A percentile compares a stretch with the other conserved stretches of the same genome.
These are phyloP conservation scores for Icerya purchasi DNA, from an alignment of 2,888 invertebrate species.

Conservation along the genomic window DNA sequence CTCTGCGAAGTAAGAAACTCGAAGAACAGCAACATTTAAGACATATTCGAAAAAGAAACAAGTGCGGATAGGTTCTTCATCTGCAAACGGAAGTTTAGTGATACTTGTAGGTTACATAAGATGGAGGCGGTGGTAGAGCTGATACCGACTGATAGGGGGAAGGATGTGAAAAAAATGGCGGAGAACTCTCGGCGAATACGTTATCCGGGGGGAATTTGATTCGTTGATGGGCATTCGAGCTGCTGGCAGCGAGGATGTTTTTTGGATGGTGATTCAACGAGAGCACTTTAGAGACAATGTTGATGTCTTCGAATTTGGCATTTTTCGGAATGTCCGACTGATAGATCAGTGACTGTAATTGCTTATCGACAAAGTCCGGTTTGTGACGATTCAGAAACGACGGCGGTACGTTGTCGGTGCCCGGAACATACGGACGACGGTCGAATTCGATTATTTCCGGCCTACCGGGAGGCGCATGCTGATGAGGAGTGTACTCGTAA, in stretches of 20 bases:
- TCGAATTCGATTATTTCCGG: background rate
- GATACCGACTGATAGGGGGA: too few relatives aligned
- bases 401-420: background rate
- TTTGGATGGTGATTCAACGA: slow-evolving; percentile 44
- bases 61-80: too few relatives aligned
- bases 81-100: too few relatives aligned
- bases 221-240: background rate
- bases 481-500: slow-evolving; percentile 39
- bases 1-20: too few relatives aligned
- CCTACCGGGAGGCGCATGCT: background rate
- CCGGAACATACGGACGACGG: background rate
- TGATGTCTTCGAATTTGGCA: slow-evolving; percentile 46
- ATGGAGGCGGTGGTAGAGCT: too few relatives aligned
- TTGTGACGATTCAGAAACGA: too few relatives aligned
- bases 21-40: too few relatives aligned
- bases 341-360: slow-evolving; percentile 39
- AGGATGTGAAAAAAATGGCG: background rate
- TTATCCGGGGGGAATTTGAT: background rate
- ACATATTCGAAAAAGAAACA: too few relatives aligned
- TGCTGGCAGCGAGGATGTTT: background rate
- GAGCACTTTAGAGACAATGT: slow-evolving; percentile 58
- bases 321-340: slow-evolving; percentile 40
- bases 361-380: slow-evolving; percentile 31
- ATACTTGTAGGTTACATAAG: too few relatives aligned
- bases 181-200: background rate